Conservation (phyloP, 2,888 invertebrate genomes). For the Carterocephalus palaemon region DNA sequence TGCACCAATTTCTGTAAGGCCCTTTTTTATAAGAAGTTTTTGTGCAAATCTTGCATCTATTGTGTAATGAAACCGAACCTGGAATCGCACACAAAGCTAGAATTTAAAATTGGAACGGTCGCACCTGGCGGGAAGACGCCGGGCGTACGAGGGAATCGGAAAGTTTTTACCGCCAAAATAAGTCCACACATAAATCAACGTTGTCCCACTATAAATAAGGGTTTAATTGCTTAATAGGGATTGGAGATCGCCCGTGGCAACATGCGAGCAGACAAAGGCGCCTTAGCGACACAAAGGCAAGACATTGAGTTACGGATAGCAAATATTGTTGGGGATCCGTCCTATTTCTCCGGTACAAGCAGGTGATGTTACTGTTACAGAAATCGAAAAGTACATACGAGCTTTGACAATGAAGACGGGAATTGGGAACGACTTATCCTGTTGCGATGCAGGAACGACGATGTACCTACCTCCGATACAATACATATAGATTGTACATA, state of each 20-base stretch:
- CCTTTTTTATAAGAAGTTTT: conserved; percentile 64
- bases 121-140: conserved; percentile 70
- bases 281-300: conserved; percentile 53
- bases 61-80: conserved; percentile 63
- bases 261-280: conserved; percentile 53
- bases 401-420: conserved; percentile 61
- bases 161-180: conserved; percentile 47
- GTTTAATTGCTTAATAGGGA: conserved; percentile 58
- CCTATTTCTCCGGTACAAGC: conserved; percentile 59
- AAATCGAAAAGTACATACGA: conserved; percentile 66
- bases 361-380: conserved; percentile 68
- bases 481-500: too few species aligned
- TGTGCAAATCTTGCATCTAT: conserved; percentile 74
- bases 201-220: conserved; percentile 61
- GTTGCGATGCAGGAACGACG: conserved; percentile 47
- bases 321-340: conserved; percentile 57
- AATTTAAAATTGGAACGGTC: conserved; percentile 51
- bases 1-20: conserved; percentile 55
- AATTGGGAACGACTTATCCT: conserved; percentile 56
- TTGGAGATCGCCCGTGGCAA: conserved; percentile 42
- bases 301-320: conserved; percentile 73
- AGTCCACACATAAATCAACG: conserved; percentile 55
- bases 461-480: conserved; percentile 8
- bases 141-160: conserved; percentile 45
- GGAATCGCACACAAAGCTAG: conserved; percentile 49